phyloP scores from a whole-genome alignment of 1,140 invertebrate species.

The Zophobas atratus region DNA sequence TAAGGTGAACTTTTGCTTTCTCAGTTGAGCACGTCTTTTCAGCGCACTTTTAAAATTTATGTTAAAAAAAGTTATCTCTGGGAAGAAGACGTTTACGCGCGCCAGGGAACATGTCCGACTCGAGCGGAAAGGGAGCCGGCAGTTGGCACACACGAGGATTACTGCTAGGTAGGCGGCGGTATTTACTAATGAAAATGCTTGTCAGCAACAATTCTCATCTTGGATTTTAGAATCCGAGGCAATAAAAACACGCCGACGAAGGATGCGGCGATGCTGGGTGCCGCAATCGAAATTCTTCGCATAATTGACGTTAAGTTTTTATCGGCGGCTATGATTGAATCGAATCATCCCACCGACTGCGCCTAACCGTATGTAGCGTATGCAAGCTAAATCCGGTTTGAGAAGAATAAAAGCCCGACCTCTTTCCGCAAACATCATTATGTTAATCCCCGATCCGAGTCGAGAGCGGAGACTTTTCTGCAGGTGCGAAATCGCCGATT shows the following conservation, averaged over 20 bases:
- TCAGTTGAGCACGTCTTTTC: slow-evolving; percentile 47
- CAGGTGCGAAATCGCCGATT: slow-evolving; percentile 3
- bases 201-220: slow-evolving; percentile 27
- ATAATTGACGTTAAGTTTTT: slow-evolving; percentile 25
- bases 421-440: too few relatives aligned
- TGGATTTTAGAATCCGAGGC: slow-evolving; percentile 10
- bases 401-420: too few relatives aligned
- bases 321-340: not conserved
- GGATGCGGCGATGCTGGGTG: slow-evolving; percentile 3
- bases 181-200: slow-evolving; percentile 40
- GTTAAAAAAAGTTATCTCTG: slow-evolving; percentile 43
- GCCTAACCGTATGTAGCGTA: too few relatives aligned
- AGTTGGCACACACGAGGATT: slow-evolving; percentile 8
- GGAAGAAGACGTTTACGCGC: slow-evolving; percentile 21
- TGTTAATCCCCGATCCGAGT: not conserved
- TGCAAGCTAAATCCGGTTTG: too few relatives aligned
- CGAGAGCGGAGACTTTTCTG: too few relatives aligned
- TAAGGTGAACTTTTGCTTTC: slow-evolving; percentile 49
- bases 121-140: not conserved
- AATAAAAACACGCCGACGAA: slow-evolving; percentile 22
- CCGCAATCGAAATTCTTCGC: slow-evolving; percentile 36
- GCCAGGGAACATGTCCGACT: slow-evolving; percentile 19
- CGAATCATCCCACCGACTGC: too few relatives aligned
- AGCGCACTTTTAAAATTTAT: slow-evolving; percentile 45
- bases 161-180: slow-evolving; percentile 18